Evolutionary conservation across 2,888 invertebrate species (phyloP), one percentile per base, ranked within the genome.

Genomic region (Halictus quadricinctus): DNA sequence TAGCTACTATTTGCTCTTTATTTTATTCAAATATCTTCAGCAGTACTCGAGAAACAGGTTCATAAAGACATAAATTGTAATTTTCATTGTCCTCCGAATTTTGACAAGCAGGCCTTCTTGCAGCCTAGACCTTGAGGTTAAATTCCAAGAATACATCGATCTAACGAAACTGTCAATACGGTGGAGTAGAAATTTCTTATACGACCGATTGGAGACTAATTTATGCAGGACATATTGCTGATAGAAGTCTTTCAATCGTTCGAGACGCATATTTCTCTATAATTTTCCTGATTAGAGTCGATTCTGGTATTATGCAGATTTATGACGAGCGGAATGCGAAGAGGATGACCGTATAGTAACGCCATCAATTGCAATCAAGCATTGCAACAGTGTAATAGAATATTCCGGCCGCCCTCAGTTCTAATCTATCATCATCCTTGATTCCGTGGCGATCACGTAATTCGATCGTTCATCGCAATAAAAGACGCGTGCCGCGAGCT

Each of bases 401-500:
- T 5, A 36, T 43, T 15, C 29, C 3, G 21, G n/a, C 41, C 43
- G 41, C 15, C 36, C 10, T 43, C 29, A n/a, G 50, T 75, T 60
- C n/a, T 54, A 43, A n/a, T 43, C 36, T 48, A 73, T n/a, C 41
- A 46, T 74, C 54, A 60, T 70, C 48, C 64, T 50, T 29, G 73
- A 48, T 60, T 43, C 58, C 25, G 18, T 13, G 12, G 7, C 7
- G 41, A 72, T 18, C 70, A 18, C 64, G 86, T 79, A 79, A 79
- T 72, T 76, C 60, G 70, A 77, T 64, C 78, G 29, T 83, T 69
- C 76, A 72, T 84, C 74, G 50, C 15, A 25, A 54, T 74, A 80
- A 87, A 79, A 79, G 43, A 79, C 85, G 79, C 86, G 82, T 84
- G 85, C 78, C 83, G 13, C 36, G 73, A 64, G 58, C 36, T 70